Conservation (phyloP, 2,888 invertebrate genomes). For the Notodonta dromedarius region DNA sequence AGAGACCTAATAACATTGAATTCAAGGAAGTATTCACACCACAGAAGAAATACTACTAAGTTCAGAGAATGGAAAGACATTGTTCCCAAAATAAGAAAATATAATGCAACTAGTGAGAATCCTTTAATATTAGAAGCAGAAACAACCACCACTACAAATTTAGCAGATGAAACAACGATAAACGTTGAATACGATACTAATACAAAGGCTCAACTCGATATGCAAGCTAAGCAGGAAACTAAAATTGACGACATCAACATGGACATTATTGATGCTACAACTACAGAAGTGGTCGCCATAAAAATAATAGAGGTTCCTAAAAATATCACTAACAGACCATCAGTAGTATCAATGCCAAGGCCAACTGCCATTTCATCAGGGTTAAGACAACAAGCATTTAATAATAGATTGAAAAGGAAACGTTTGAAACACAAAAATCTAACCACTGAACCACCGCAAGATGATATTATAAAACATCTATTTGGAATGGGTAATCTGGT, state of each 20-base stretch:
- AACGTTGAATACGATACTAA: constrained; percentile 8
- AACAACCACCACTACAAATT: constrained; percentile 36
- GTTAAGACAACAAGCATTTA: constrained; percentile 63
- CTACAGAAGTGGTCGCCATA: constrained; percentile 35
- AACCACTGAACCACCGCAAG: constrained; percentile 67
- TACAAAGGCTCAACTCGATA: neutral
- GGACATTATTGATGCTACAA: constrained; percentile 26
- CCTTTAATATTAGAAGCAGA: constrained; percentile 35
- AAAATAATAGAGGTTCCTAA: constrained; percentile 35
- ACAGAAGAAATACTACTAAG: constrained; percentile 61
- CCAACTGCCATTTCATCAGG: constrained; percentile 53
- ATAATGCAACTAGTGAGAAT: constrained; percentile 40
- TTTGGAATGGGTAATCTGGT: constrained; percentile 67
- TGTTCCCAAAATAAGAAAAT: constrained; percentile 51
- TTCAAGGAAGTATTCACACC: constrained; percentile 59
- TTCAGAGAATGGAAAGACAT: constrained; percentile 64
- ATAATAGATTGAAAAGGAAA: constrained; percentile 68
- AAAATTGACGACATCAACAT: constrained; percentile 36
- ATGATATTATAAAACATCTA: constrained; percentile 61
- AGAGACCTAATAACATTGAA: constrained; percentile 67
- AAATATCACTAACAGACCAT: constrained; percentile 46
- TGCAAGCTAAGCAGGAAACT: constrained; percentile 3
- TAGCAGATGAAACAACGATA: constrained; percentile 28
- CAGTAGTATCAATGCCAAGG: constrained; percentile 40
- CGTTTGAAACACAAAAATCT: constrained; percentile 64